Evolutionary conservation across 1,140 invertebrate species (phyloP).

Genomic region (Drosophila azteca): DNA sequence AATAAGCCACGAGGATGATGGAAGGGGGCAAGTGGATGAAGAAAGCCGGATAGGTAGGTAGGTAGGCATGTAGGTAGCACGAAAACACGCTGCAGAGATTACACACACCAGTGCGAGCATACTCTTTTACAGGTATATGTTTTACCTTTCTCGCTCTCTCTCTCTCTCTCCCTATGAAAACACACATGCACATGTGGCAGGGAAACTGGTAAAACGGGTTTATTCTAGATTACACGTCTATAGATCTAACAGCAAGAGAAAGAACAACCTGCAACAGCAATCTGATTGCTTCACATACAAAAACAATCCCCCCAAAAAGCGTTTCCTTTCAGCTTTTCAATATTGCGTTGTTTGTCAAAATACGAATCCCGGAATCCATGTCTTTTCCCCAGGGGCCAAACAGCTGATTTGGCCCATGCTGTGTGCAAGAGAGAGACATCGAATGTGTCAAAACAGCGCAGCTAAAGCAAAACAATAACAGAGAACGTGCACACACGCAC

Average conservation of each 20-base stretch:
- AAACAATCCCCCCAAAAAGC: conserved; percentile 1
- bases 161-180: conserved; percentile 2
- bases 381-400: conserved; percentile 33
- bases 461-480: conserved; percentile 75
- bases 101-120: conserved; percentile 8
- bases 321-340: background rate
- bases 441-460: conserved; percentile 36
- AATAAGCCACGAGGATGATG: conserved; percentile 12
- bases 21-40: conserved; percentile 7
- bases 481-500: conserved; percentile 47
- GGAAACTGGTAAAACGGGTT: conserved; percentile 73
- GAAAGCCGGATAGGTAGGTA: conserved; percentile 49
- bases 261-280: conserved; percentile 27
- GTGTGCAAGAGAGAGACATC: conserved; percentile 29
- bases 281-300: conserved; percentile 34
- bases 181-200: conserved; percentile 25
- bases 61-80: conserved; percentile 37
- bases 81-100: conserved; percentile 41
- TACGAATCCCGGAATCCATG: background rate
- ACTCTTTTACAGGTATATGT: conserved; percentile 40
- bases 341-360: conserved; percentile 10
- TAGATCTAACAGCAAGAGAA: conserved; percentile 14
- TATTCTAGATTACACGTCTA: conserved; percentile 59
- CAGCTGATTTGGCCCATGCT: conserved; percentile 51
- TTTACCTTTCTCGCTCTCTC: background rate